These are phyloP conservation scores for Acanthornis magna DNA, from an alignment of 2,797 vertebrate genomes.

Conservation along the genomic window DNA sequence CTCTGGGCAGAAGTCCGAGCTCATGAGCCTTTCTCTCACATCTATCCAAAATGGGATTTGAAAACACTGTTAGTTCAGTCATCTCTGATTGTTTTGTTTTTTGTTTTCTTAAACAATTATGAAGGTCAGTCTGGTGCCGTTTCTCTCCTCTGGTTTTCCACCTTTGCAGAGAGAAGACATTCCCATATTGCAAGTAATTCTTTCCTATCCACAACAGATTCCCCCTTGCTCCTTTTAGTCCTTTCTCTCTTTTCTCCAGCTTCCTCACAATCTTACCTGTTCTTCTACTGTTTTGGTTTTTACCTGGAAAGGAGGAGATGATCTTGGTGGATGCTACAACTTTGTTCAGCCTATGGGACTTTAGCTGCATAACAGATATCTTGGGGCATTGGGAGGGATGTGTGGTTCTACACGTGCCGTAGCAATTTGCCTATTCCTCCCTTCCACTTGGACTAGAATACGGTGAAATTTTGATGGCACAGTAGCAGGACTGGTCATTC, in stretches of 20 bases:
- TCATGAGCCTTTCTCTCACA: background rate
- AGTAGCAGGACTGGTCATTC: background rate
- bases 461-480: background rate
- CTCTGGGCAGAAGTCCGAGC: background rate
- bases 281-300: background rate
- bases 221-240: background rate
- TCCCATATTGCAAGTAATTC: background rate
- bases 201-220: background rate
- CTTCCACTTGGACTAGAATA: background rate
- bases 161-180: background rate
- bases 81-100: background rate
- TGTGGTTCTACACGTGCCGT: background rate
- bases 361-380: background rate
- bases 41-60: background rate
- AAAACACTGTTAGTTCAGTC: background rate
- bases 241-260: background rate
- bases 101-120: slow-evolving; percentile 15
- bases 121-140: background rate
- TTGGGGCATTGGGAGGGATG: accelerated
- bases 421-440: background rate
- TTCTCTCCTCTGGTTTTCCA: background rate
- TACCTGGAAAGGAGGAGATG: background rate
- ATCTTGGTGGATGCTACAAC: background rate
- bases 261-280: background rate
- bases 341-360: background rate